Evolutionary conservation across 2,888 invertebrate species (phyloP).

Genomic region (Caradrina kadenii): DNA sequence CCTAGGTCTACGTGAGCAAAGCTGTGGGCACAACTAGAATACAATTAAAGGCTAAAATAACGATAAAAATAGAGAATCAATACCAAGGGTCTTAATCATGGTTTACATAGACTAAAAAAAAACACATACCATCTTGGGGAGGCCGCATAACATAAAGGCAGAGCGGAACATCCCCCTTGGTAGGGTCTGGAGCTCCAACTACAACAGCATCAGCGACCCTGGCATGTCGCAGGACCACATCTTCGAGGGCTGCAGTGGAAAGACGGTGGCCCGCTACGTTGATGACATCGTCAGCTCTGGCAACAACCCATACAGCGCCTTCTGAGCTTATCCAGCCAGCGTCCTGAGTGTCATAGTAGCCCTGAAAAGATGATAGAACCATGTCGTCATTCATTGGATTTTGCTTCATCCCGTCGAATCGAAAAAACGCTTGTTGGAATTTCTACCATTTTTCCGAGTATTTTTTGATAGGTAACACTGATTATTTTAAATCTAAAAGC

Average conservation of each 20-base stretch:
- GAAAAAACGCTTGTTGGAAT: no score
- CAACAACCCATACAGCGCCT: conserved; percentile 96
- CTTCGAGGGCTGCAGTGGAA: conserved; percentile 97
- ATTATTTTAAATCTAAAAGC: no score
- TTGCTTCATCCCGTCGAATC: no score
- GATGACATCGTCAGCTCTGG: conserved; percentile 98
- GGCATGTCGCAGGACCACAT: conserved; percentile 96
- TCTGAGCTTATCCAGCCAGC: conserved; percentile 96
- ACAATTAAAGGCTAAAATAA: neutral
- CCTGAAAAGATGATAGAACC: conserved; percentile 85
- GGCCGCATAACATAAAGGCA: conserved; percentile 95
- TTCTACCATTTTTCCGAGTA: no score
- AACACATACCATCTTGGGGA: conserved; percentile 80
- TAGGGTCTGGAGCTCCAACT: conserved; percentile 96
- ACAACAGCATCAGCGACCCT: conserved; percentile 97
- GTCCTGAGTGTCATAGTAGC: conserved; percentile 98
- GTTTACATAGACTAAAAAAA: no score
- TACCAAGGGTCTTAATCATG: neutral
- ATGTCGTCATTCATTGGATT: no score
- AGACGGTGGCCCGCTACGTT: conserved; percentile 98
- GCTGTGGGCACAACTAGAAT: no score
- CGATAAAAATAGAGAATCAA: neutral
- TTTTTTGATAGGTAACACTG: no score
- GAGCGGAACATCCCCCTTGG: conserved; percentile 97
- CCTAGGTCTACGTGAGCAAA: no score